These are phyloP conservation scores for Enteromius paludinosus DNA, from an alignment of 2,797 vertebrate genomes.

Conservation along the genomic window DNA sequence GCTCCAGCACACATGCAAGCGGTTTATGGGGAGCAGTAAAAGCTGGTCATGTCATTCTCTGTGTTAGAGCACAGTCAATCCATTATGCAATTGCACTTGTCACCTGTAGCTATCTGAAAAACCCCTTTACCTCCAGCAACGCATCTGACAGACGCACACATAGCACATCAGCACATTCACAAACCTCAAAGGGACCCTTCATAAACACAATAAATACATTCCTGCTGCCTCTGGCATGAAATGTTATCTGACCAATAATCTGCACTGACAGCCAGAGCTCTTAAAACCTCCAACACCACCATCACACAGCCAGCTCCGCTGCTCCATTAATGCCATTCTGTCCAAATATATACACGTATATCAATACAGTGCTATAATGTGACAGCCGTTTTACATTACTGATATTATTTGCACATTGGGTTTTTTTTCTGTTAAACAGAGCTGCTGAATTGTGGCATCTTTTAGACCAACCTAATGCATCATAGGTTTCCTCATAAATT, in stretches of 20 bases:
- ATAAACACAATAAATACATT: neutral
- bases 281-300: neutral
- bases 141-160: slow-evolving; percentile 17
- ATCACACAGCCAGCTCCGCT: neutral
- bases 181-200: neutral
- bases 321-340: neutral
- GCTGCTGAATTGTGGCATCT: neutral
- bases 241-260: slow-evolving; percentile 10
- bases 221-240: slow-evolving; percentile 43
- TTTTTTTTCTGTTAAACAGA: neutral
- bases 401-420: neutral
- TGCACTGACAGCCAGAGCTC: slow-evolving; percentile 18
- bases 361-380: neutral
- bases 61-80: slow-evolving; percentile 1
- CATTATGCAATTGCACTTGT: neutral
- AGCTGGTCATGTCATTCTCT: neutral
- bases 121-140: neutral
- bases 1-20: neutral
- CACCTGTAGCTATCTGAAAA: neutral
- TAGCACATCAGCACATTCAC: slow-evolving; percentile 6
- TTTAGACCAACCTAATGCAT: neutral
- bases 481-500: neutral
- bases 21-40: neutral
- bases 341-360: neutral
- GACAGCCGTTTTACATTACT: neutral